Conservation (phyloP, 2,797 vertebrate genomes). For the Acanthis flammea region DNA sequence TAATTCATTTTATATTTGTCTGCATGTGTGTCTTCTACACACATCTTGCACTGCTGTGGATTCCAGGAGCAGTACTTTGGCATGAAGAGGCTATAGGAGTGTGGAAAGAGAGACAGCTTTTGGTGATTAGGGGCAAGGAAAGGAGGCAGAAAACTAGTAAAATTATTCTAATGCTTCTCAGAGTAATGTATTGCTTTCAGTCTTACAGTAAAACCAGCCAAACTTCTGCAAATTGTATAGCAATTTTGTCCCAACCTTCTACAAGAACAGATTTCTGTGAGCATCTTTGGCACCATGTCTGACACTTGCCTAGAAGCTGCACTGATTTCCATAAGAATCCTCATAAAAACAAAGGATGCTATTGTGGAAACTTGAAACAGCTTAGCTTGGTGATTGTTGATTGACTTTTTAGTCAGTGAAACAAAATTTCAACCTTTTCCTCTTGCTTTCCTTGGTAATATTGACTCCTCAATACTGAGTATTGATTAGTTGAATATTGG, state of each 20-base stretch:
- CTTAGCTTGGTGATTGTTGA: background rate
- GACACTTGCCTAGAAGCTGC: background rate
- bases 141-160: background rate
- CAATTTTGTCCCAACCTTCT: background rate
- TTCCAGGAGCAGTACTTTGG: background rate
- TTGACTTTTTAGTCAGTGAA: background rate
- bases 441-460: background rate
- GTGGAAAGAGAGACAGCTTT: background rate
- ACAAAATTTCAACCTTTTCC: background rate
- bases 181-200: background rate
- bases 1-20: background rate
- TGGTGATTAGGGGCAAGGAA: background rate
- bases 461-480: background rate
- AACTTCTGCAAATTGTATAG: background rate
- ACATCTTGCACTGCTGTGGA: background rate
- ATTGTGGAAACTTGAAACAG: background rate
- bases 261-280: background rate
- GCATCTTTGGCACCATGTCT: background rate
- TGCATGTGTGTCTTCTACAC: background rate
- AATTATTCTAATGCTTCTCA: background rate
- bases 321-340: constrained; percentile 26
- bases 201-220: background rate
- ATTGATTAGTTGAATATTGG: background rate
- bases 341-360: background rate
- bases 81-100: fast-evolving